Percentiles rank a stretch among this genome's conserved stretches.
Conservation (phyloP, 1,140 invertebrate species). For the Teleopsis dalmanni region DNA sequence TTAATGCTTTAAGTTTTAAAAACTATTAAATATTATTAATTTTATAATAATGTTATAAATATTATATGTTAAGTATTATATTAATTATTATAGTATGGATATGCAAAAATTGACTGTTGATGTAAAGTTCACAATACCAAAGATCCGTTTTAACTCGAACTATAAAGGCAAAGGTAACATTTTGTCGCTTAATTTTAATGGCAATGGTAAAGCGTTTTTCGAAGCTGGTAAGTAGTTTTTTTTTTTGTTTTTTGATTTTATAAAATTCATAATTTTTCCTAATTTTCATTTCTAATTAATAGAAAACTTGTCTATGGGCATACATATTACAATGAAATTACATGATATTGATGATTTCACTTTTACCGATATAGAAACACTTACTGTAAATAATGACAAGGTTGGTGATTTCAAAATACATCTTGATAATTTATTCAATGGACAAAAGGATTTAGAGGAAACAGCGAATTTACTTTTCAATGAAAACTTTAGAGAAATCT, state of each 20-base stretch:
- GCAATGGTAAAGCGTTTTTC: conserved; percentile 58
- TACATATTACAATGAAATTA: conserved; percentile 51
- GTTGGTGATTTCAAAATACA: conserved; percentile 29
- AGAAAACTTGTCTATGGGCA: conserved; percentile 53
- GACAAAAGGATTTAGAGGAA: conserved; percentile 44
- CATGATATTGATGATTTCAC: conserved; percentile 49
- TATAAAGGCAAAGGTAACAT: conserved; percentile 62
- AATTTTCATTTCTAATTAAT: conserved; percentile 4
- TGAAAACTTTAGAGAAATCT: conserved; percentile 55
- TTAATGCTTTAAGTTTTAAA: too few species aligned
- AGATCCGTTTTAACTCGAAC: conserved; percentile 57
- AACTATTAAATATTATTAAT: too few species aligned
- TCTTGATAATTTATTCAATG: conserved; percentile 23
- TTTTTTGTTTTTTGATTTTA: background rate
- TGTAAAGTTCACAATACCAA: conserved; percentile 43
- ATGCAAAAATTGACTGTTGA: background rate
- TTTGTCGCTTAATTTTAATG: conserved; percentile 57
- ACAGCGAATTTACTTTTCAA: conserved; percentile 57
- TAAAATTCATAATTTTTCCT: background rate
- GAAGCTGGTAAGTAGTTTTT: conserved; percentile 51
- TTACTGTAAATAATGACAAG: conserved; percentile 19
- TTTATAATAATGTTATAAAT: too few species aligned
- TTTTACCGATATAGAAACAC: conserved; percentile 52
- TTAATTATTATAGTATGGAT: conserved; percentile 3
- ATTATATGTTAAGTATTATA: background rate